Conservation (phyloP, 2,888 invertebrate genomes). For the Sisyra nigra region DNA sequence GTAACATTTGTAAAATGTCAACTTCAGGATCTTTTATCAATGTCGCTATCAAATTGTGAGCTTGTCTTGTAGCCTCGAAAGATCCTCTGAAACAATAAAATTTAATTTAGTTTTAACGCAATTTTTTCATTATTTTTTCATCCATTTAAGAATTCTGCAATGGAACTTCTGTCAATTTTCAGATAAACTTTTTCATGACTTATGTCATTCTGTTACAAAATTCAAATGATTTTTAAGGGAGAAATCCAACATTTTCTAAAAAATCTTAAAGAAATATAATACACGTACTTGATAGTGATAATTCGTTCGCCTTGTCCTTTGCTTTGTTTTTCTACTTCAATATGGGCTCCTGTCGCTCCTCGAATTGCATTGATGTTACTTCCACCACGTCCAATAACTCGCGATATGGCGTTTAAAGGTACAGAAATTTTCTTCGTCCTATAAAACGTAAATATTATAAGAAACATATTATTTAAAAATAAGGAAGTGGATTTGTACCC, state of each 20-base stretch:
- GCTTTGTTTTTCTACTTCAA: constrained; percentile 95
- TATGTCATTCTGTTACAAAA: no score
- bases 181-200: no score
- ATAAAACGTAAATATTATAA: constrained; percentile 12
- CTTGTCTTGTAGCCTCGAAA: constrained; percentile 82
- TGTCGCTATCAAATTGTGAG: constrained; percentile 76
- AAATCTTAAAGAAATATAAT: constrained; percentile 6
- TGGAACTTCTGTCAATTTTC: no score
- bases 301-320: constrained; percentile 87
- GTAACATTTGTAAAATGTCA: constrained; percentile 69
- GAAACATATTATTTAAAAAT: background rate
- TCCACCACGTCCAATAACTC: constrained; percentile 94
- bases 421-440: constrained; percentile 87
- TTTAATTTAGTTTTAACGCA: constrained; percentile 9
- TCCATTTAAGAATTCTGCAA: no score
- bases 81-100: constrained; percentile 47
- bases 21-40: constrained; percentile 93
- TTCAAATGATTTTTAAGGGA: no score
- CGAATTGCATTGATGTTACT: constrained; percentile 97
- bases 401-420: constrained; percentile 84
- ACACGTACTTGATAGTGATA: constrained; percentile 77
- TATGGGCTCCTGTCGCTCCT: constrained; percentile 91
- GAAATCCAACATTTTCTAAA: no score
- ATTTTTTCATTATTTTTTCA: constrained; percentile 1
- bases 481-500: constrained; percentile 31